Base-by-base conservation (phyloP, 2,113 vertebrate species). In the Casuarius casuarius region DNA sequence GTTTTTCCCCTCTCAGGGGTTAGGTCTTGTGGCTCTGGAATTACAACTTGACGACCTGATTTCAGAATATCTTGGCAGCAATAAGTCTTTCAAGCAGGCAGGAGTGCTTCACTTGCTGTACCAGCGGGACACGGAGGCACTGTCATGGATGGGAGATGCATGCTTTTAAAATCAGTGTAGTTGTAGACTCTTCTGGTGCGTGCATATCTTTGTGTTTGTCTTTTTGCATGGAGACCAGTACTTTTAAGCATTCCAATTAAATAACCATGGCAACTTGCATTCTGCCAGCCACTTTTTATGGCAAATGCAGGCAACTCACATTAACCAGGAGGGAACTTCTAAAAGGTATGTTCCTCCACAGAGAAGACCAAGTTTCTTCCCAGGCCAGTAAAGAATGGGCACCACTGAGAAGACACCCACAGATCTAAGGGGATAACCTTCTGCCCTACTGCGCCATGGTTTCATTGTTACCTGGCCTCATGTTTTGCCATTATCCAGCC, bases 81-180 rank as follows among this genome's bases (percentile, higher is more conserved):
- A 68, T 6, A 52, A 92, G 46, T 38, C 63, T 66, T 29, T 0
- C 1, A 38, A 79, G 79, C 68, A 28, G 5, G 0, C 38, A 35
- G 66, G 44, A 84, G 48, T 0, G 2, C 0, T 0, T 49, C 2
- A 9, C 58, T 84, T 70, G 42, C 51, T 67, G 59, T 8, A 62
- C 38, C 0, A 0, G 33, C 0, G 0, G 44, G 54, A 71, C 1
- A 1, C n/a, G 25, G 28, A 62, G 44, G 72, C 9, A 0, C 38
- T 81, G 28, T 33, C 46, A 58, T 0, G 2, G 13, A 29, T 10
- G 73, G 89, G 28, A 87, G 48, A 20, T 5, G 0, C 0, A 1
- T 33, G 33, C 44, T 76, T 87, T 70, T 62, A n/a, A 40, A 94
- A 85, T 29, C 35, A 25, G 6, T 3, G 5, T 13, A 21, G 15